Evolutionary conservation across 2,888 invertebrate species (phyloP), one percentile per base, ranked within the genome.

Genomic region (Drosophila prostipennis): DNA sequence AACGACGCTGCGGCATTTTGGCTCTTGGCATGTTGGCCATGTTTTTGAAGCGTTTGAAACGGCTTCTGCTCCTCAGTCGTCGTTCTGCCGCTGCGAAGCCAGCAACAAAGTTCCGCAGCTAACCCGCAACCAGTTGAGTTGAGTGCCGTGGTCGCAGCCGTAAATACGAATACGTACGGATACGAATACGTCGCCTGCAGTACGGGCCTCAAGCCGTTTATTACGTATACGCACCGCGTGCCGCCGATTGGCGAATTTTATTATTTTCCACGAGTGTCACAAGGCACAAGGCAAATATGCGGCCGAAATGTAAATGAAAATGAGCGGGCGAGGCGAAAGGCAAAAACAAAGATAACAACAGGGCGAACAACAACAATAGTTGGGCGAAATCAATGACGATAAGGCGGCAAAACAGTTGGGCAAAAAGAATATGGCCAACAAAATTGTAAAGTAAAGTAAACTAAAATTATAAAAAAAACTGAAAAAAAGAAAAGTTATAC

Each of bases 1-100:
- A 70, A 71, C 87, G 74, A 81, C 79, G 77, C 80, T 88, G 88
- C 82, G 88, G 80, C 83, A 82, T 72, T 88, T 83, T 88, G 83
- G 80, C 72, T 64, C 48, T 61, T 40, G 61, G 61, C 32, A 45
- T 29, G 79, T 86, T 79, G 57, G 82, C 77, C 88, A 77, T 85
- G 72, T 82, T 87, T 79, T 85, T 85, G 69, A 85, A 85, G 42
- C 42, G 71, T 77, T 85, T 85, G 67, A 79, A 85, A 55, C 55
- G 71, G 45, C 39, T 37, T 23, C 68, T 65, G 71, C 61, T 79
- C 68, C 68, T 52, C 74, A 67, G 72, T 72, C 51, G 67, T 67
- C 75, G 73, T 85, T 82, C 77, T 82, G 86, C 76, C 74, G 86
- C 83, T 79, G 87, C 88, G 77, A 71, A 69, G 75, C 51, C 67